Conservation (phyloP, 1,140 invertebrate genomes). For the Metaphire vulgaris region DNA sequence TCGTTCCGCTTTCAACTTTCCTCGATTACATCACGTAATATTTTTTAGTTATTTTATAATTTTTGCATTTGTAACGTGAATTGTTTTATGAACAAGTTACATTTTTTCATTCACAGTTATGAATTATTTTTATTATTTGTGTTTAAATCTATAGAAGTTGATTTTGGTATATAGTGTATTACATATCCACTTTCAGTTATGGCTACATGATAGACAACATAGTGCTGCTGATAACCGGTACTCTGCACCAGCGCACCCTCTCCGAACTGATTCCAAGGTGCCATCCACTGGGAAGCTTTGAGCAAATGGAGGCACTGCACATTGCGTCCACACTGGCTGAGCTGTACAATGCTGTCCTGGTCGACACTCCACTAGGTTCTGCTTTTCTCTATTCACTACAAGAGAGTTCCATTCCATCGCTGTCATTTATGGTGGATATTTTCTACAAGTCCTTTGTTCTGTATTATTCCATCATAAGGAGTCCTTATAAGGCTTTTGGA, state of each 20-base stretch:
- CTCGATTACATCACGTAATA: constrained; percentile 90
- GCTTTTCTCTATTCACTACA: background rate
- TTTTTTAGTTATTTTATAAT: background rate
- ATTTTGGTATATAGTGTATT: no score
- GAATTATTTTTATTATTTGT: no score
- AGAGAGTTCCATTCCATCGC: background rate
- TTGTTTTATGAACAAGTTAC: no score
- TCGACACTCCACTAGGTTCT: constrained; percentile 95
- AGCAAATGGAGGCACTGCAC: constrained; percentile 99
- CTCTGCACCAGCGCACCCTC: constrained; percentile 94
- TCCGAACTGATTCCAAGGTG: constrained; percentile 97
- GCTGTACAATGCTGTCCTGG: constrained; percentile 96
- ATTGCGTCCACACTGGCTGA: constrained; percentile 98
- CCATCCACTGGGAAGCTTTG: constrained; percentile 97
- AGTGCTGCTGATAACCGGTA: constrained; percentile 95
- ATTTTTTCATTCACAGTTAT: no score
- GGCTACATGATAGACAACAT: constrained; percentile 99
- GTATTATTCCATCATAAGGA: no score
- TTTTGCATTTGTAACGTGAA: no score
- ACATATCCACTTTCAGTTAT: constrained; percentile 62
- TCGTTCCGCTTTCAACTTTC: constrained; percentile 94
- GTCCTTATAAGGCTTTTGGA: no score
- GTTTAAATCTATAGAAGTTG: no score
- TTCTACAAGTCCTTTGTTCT: no score
- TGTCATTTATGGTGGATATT: background rate